Percentiles rank a stretch among this genome's conserved stretches.
Conservation (phyloP, 2,888 invertebrate species). For the Malthinus flaveolus region DNA sequence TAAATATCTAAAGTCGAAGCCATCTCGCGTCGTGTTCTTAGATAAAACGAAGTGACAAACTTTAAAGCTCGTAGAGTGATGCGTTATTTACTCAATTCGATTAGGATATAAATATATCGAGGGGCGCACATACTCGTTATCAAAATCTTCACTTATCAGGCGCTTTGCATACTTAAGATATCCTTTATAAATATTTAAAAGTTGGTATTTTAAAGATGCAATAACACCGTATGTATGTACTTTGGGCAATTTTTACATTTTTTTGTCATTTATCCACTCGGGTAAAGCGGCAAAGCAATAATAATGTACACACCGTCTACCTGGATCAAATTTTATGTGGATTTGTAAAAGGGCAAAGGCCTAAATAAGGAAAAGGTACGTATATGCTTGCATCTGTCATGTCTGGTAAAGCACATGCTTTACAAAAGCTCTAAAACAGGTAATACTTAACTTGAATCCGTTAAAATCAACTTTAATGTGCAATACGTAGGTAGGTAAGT, state of each 20-base stretch:
- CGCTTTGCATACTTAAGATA: constrained; percentile 19
- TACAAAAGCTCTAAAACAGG: constrained; percentile 11
- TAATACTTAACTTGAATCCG: constrained; percentile 5
- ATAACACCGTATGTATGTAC: not conserved
- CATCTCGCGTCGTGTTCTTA: constrained; percentile 13
- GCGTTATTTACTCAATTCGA: constrained; percentile 21
- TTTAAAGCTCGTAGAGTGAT: constrained; percentile 11
- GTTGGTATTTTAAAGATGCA: not conserved
- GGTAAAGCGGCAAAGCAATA: not conserved
- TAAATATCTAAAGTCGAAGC: constrained; percentile 18
- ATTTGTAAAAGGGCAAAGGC: constrained; percentile 15
- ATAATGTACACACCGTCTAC: not conserved
- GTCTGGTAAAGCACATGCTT: constrained; percentile 16
- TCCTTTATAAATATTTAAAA: constrained; percentile 22
- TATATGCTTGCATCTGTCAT: constrained; percentile 15
- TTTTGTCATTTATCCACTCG: too few relatives aligned
- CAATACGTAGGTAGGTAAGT: not conserved
- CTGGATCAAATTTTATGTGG: constrained; percentile 4
- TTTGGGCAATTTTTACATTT: too few relatives aligned
- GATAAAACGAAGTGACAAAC: constrained; percentile 18
- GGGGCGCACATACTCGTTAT: constrained; percentile 10
- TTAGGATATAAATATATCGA: constrained; percentile 11
- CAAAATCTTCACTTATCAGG: constrained; percentile 12
- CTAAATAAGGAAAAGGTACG: constrained; percentile 12
- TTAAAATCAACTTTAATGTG: constrained; percentile 3